A percentile compares a stretch with the other conserved stretches of the same genome.
These are phyloP conservation scores for Boloria euphrosyne DNA, from an alignment of 2,888 invertebrate species.

Conservation along the genomic window DNA sequence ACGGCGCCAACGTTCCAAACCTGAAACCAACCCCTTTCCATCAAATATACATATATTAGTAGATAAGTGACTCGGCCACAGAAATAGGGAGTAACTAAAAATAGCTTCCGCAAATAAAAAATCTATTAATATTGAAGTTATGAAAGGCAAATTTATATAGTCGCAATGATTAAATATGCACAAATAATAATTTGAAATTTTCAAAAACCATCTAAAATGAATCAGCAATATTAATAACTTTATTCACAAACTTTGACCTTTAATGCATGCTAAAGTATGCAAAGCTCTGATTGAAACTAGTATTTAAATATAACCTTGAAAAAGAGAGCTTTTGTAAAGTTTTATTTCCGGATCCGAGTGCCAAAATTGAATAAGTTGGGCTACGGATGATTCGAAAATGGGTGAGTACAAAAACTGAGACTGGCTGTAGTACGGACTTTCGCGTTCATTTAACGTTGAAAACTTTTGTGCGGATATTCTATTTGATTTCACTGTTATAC, in stretches of 20 bases:
- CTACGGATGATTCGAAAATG: slow-evolving; percentile 33
- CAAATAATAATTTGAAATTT: no score
- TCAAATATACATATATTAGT: slow-evolving; percentile 15
- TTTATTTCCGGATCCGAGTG: slow-evolving; percentile 29
- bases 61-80: slow-evolving; percentile 2
- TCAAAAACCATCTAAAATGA: no score
- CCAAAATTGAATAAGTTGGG: slow-evolving; percentile 37
- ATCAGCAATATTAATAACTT: no score
- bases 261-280: no score
- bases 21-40: slow-evolving; percentile 15
- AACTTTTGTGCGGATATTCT: slow-evolving; percentile 22
- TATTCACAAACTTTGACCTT: no score
- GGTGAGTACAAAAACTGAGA: slow-evolving; percentile 27
- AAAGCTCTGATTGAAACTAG: not conserved
- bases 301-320: slow-evolving; percentile 31
- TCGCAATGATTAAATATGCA: no score
- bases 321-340: slow-evolving; percentile 28
- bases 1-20: slow-evolving; percentile 35
- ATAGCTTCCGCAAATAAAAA: not conserved
- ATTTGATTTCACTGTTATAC: not conserved
- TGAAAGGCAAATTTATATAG: not conserved
- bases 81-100: slow-evolving; percentile 5
- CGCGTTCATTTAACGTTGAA: slow-evolving; percentile 25
- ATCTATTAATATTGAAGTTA: not conserved
- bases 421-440: slow-evolving; percentile 22